These are phyloP conservation scores for Solea senegalensis DNA, from an alignment of 2,113 vertebrate genomes.

Conservation along the genomic window DNA sequence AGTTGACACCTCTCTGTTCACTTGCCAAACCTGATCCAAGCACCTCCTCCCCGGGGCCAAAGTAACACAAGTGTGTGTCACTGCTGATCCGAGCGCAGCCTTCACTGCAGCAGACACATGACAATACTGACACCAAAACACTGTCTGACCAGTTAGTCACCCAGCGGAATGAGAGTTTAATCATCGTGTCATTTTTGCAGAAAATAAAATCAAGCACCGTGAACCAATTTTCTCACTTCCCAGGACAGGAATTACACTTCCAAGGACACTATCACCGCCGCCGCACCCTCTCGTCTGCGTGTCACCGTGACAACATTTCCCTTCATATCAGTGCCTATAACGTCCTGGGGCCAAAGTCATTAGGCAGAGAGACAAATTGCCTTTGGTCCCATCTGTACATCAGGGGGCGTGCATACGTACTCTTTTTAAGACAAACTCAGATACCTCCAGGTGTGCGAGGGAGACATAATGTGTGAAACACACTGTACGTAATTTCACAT, in stretches of 20 bases:
- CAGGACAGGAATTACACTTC: conserved; percentile 32
- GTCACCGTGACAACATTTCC: conserved; percentile 22
- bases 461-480: not conserved
- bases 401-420: not conserved
- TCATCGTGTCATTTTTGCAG: conserved; percentile 24
- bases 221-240: conserved; percentile 34
- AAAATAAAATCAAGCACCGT: not conserved
- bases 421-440: not conserved
- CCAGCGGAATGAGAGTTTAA: conserved; percentile 31
- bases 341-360: not conserved
- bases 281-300: not conserved
- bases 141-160: not conserved
- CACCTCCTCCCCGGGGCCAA: conserved; percentile 42
- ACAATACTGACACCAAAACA: not conserved
- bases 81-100: not conserved
- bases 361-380: not conserved
- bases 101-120: not conserved
- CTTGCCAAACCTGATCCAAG: conserved; percentile 77
- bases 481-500: not conserved
- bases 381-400: not conserved
- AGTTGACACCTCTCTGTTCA: conserved; percentile 66
- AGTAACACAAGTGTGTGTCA: conserved; percentile 43
- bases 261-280: conserved; percentile 4
- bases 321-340: not conserved
- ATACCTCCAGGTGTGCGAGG: conserved; percentile 36